Percentiles rank a stretch among this genome's conserved stretches.
phyloP scores from a whole-genome alignment of 2,113 vertebrate species.

The Indicator indicator region DNA sequence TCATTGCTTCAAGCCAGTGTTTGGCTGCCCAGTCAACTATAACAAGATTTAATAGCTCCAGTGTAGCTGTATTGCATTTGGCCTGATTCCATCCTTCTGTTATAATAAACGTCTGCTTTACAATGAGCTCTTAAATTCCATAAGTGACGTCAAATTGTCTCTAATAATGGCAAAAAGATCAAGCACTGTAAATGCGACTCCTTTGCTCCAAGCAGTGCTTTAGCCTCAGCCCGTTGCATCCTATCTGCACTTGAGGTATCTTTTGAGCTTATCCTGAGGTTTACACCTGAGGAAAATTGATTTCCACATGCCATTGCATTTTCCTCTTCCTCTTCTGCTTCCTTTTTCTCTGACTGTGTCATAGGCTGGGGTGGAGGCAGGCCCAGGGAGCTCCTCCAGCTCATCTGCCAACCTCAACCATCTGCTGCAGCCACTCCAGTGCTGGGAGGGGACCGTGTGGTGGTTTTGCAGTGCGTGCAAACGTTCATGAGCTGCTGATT shows the following conservation, averaged over 20 bases:
- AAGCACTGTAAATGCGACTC: constrained; percentile 26
- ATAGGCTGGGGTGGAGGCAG: background rate
- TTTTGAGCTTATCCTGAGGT: background rate
- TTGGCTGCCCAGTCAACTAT: constrained; percentile 32
- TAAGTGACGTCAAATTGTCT: constrained; percentile 72
- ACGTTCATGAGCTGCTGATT: background rate
- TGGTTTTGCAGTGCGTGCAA: background rate
- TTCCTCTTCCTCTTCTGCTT: background rate
- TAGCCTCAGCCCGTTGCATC: background rate
- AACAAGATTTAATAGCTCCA: constrained; percentile 64
- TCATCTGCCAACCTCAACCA: background rate
- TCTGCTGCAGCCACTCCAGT: rapidly evolving
- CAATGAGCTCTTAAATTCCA: constrained; percentile 59
- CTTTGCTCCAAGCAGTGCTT: background rate
- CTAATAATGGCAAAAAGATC: constrained; percentile 73
- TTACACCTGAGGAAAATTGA: background rate
- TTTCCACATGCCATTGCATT: rapidly evolving
- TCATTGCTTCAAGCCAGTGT: background rate
- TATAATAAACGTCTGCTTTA: constrained; percentile 51
- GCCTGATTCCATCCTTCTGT: constrained; percentile 56
- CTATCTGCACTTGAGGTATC: background rate
- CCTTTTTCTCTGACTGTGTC: background rate
- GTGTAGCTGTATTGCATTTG: constrained; percentile 35
- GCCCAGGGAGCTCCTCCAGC: background rate
- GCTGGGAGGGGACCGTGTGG: background rate